Base-by-base conservation (phyloP, 2,888 invertebrate genomes). In the Dicyrtomina minuta region DNA sequence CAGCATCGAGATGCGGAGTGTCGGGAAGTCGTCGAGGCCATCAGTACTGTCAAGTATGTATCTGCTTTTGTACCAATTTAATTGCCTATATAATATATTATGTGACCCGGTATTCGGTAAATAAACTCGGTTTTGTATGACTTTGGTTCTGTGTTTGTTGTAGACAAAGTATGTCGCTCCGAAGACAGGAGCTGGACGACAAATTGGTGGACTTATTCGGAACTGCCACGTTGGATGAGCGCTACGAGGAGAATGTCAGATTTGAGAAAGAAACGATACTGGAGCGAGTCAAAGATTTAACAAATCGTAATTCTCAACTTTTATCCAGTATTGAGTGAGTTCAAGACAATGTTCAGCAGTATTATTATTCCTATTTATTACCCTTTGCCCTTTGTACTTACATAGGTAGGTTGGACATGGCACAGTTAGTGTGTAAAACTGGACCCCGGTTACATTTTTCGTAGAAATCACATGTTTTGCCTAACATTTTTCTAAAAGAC, bases 161-260 rank as follows among this genome's bases (percentile, higher is more conserved):
- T 20, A 56, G 56, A 26, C 61, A 61, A 17, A 61, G 26, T 46
- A 61, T 61, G 24, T 46, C 26, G 10, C 44, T 46, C 4, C 17
- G 61, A 15, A 44, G 46, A n/a, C 41, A 61, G 46, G 61, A 46
- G 41, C 27, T 61, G 46, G 61, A 61, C 46, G 46, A 61, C 2
- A 61, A 46, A 46, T 26, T 46, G 1, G 3, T 61, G 22, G 41
- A 61, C 24, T 15, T 61, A 22, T 61, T 61, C 27, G 46, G 61
- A 12, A 26, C 61, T 15, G 46, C 61, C 0, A n/a, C 43, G 13
- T 26, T 61, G n/a, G 61, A 61, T 26, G 61, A 61, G 26, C 10
- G 46, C 22, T 61, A 61, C 41, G 61, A 61, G 22, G 61, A 61
- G 20, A 61, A 61, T 61, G 61, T 61, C 2, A 20, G 46, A 13